Conservation (phyloP, 1,140 invertebrate genomes). For the Belonocnema kinseyi region DNA sequence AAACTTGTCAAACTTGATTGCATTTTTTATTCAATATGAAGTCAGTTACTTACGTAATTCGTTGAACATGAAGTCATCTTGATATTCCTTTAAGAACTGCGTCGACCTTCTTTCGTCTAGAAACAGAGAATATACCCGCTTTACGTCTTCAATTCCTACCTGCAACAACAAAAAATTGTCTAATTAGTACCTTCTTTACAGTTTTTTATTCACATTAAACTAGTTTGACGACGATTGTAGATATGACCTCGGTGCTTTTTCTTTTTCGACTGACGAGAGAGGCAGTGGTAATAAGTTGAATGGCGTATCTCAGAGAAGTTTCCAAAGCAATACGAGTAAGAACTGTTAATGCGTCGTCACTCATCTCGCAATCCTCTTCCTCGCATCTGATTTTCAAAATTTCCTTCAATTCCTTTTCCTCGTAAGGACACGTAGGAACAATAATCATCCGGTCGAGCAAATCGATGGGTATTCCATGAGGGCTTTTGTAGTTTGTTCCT, state of each 20-base stretch:
- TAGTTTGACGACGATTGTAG: conserved; percentile 3
- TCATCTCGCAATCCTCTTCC: conserved; percentile 98
- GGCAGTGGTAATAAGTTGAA: conserved; percentile 97
- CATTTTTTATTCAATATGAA: neutral
- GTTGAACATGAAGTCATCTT: conserved; percentile 96
- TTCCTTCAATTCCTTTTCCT: conserved; percentile 92
- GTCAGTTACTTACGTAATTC: conserved; percentile 74
- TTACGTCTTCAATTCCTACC: conserved; percentile 93
- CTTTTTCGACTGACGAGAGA: conserved; percentile 89
- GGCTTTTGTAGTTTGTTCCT: conserved; percentile 94
- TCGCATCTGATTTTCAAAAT: conserved; percentile 96
- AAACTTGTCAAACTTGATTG: conserved; percentile 1
- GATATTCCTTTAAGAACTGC: conserved; percentile 96
- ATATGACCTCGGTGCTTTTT: conserved; percentile 87
- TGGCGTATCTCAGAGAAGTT: conserved; percentile 97
- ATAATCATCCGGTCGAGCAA: conserved; percentile 97
- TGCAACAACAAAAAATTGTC: conserved; percentile 57
- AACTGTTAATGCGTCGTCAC: conserved; percentile 92
- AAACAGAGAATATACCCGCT: conserved; percentile 95
- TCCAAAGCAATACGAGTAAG: conserved; percentile 94
- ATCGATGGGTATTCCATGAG: conserved; percentile 98
- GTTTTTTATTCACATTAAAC: conserved; percentile 28
- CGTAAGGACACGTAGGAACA: conserved; percentile 92
- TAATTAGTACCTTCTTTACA: conserved; percentile 5
- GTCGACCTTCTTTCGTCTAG: conserved; percentile 94